Conservation (phyloP, 2,888 invertebrate genomes). For the Heteromurus nitidus region DNA sequence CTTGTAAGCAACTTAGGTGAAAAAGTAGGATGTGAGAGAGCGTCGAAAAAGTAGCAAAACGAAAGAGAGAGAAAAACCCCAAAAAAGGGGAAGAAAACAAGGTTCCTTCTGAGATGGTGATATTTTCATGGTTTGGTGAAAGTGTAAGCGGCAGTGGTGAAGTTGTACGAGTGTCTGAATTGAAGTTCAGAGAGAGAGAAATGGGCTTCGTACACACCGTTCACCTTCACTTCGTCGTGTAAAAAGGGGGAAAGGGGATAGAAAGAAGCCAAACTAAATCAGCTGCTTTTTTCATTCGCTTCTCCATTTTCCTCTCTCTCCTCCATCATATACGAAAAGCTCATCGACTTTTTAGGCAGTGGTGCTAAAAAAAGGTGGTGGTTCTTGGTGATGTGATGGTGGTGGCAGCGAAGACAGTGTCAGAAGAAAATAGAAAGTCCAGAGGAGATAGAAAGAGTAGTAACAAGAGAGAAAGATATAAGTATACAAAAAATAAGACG, state of each 20-base stretch:
- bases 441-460: slow-evolving; percentile 4
- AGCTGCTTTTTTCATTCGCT: slow-evolving; percentile 21
- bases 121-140: slow-evolving; percentile 38
- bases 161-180: not conserved
- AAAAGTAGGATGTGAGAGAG: not conserved
- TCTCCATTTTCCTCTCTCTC: not conserved
- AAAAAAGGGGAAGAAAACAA: slow-evolving; percentile 11
- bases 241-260: not conserved
- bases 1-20: slow-evolving; percentile 18
- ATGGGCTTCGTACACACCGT: slow-evolving; percentile 27
- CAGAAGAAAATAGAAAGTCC: not conserved
- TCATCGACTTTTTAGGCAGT: not conserved
- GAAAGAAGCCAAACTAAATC: slow-evolving; percentile 44
- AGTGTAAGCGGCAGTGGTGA: not conserved
- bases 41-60: slow-evolving; percentile 5
- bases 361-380: not conserved
- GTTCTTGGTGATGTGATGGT: too few species aligned
- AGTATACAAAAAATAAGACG: slow-evolving; percentile 15
- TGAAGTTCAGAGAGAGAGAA: not conserved
- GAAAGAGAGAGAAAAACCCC: not conserved
- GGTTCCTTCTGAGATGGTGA: not conserved
- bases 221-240: not conserved
- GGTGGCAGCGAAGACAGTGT: too few species aligned
- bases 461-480: not conserved
- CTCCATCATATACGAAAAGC: not conserved